These are phyloP conservation scores for Scaptomyza flava DNA, from an alignment of 2,888 invertebrate genomes.

Conservation along the genomic window DNA sequence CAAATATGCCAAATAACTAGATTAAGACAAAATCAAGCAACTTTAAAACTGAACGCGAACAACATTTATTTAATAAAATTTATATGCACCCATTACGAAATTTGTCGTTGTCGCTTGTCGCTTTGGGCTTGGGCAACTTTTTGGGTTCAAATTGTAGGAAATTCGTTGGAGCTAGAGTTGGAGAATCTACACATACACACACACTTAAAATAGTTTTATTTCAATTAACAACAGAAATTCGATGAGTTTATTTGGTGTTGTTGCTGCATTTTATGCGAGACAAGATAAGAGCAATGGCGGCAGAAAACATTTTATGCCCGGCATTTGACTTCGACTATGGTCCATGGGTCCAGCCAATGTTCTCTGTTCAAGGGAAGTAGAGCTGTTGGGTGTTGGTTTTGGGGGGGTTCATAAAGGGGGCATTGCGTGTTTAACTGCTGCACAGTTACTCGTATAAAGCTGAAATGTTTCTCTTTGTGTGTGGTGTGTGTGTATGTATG, in stretches of 20 bases:
- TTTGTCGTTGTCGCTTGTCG: slow-evolving; percentile 34
- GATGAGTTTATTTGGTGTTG: slow-evolving; percentile 78
- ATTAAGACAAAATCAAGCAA: not conserved
- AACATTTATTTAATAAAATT: slow-evolving; percentile 37
- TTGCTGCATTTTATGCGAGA: slow-evolving; percentile 74
- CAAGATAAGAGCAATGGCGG: slow-evolving; percentile 75
- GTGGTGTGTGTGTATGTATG: slow-evolving; percentile 31
- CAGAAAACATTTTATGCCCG: slow-evolving; percentile 62
- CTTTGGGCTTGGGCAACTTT: slow-evolving; percentile 22
- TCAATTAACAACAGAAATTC: slow-evolving; percentile 79
- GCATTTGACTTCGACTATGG: slow-evolving; percentile 4
- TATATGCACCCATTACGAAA: slow-evolving; percentile 28
- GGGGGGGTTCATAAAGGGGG: slow-evolving; percentile 15
- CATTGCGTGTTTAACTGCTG: slow-evolving; percentile 59
- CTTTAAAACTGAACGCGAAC: slow-evolving; percentile 17
- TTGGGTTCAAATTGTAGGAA: slow-evolving; percentile 7
- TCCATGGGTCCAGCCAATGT: slow-evolving; percentile 44
- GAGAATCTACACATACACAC: not conserved
- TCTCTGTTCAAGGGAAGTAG: too few species aligned
- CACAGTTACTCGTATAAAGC: slow-evolving; percentile 39
- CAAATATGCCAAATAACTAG: not conserved
- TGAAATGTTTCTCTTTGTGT: slow-evolving; percentile 19
- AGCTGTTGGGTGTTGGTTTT: not conserved
- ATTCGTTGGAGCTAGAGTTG: slow-evolving; percentile 1
- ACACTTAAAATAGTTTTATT: slow-evolving; percentile 76